Conservation (phyloP, 2,113 vertebrate genomes). For the Bubo scandiacus region DNA sequence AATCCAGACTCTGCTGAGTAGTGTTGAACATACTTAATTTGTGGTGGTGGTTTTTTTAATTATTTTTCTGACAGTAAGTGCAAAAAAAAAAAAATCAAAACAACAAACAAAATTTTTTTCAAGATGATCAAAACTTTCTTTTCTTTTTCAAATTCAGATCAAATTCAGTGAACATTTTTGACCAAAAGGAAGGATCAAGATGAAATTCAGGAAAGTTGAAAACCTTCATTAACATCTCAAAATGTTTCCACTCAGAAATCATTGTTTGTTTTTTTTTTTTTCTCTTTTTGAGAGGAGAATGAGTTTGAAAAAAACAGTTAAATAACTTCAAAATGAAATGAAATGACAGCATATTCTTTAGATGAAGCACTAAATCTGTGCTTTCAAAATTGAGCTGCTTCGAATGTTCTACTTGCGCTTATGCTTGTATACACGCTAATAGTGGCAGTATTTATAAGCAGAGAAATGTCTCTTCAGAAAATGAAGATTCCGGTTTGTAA, state of each 20-base stretch:
- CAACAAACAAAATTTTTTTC: background rate
- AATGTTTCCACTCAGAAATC: constrained; percentile 2
- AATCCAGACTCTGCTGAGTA: background rate
- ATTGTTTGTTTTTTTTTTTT: background rate
- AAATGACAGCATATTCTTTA: constrained; percentile 19
- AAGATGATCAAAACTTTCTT: background rate
- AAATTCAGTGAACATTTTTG: background rate
- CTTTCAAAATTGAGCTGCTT: constrained; percentile 5
- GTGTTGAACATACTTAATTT: background rate
- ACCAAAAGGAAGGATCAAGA: background rate
- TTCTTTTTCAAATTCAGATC: background rate
- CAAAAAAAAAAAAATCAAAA: background rate
- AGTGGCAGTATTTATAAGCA: background rate
- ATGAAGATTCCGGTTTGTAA: background rate
- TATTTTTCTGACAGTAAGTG: background rate
- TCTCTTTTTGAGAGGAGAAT: background rate
- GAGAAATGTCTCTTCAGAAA: background rate
- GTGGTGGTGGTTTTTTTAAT: accelerated
- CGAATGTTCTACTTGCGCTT: background rate
- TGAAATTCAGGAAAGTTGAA: background rate
- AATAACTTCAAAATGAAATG: background rate
- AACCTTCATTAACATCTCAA: background rate
- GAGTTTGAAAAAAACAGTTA: background rate
- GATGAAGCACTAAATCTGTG: background rate
- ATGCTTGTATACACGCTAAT: background rate